Conservation (phyloP, 2,888 invertebrate species). For the Phortica magna region DNA sequence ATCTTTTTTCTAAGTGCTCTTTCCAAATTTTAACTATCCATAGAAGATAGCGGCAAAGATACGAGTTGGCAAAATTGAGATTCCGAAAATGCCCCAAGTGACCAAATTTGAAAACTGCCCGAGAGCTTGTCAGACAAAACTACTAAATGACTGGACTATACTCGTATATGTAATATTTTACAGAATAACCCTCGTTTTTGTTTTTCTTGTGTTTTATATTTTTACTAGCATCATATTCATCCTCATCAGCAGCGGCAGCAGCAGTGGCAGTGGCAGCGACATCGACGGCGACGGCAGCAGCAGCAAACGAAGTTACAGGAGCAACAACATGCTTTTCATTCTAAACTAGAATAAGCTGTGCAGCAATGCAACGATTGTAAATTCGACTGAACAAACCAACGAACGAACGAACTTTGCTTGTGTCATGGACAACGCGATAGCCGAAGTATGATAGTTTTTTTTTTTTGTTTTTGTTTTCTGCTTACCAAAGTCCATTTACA, state of each 20-base stretch:
- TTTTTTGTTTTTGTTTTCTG: conserved; percentile 43
- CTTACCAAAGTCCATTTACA: conserved; percentile 70
- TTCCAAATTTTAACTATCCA: too few relatives aligned
- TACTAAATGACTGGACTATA: too few relatives aligned
- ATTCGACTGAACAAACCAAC: background rate
- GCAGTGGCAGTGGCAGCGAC: conserved; percentile 43
- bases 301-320: conserved; percentile 52
- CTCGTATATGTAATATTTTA: background rate
- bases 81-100: too few relatives aligned
- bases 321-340: conserved; percentile 47
- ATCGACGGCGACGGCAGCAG: conserved; percentile 46
- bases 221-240: conserved; percentile 29
- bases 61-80: too few relatives aligned
- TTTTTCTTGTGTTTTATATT: background rate
- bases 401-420: background rate
- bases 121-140: too few relatives aligned
- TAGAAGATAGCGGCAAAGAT: too few relatives aligned
- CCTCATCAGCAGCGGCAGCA: conserved; percentile 54
- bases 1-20: too few relatives aligned
- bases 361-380: background rate
- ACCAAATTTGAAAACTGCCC: too few relatives aligned
- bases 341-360: conserved; percentile 23
- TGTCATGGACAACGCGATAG: conserved; percentile 23
- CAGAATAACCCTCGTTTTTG: background rate
- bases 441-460: conserved; percentile 29